phyloP scores from a whole-genome alignment of 2,113 vertebrate species.

The Hippocampus guttulatus region DNA sequence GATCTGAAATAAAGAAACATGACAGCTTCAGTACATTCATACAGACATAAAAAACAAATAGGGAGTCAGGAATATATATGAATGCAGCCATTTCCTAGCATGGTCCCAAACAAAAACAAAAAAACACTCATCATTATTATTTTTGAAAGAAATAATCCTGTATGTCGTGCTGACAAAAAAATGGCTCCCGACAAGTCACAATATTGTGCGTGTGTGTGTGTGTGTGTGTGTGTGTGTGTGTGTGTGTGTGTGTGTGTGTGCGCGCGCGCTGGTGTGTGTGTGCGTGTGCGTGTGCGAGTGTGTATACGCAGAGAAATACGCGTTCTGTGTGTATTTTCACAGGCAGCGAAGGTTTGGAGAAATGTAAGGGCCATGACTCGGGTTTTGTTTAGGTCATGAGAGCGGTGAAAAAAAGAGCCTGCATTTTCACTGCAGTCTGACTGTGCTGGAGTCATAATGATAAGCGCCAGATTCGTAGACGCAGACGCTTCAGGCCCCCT shows the following conservation, averaged over 20 bases:
- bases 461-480: constrained; percentile 5
- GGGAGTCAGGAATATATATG: not conserved
- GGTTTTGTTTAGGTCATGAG: too few species aligned
- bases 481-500: not conserved
- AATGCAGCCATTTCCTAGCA: not conserved
- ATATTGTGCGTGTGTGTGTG: too few species aligned
- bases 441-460: not conserved
- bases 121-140: not conserved
- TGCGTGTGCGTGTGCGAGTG: too few species aligned
- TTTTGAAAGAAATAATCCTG: not conserved
- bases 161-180: not conserved
- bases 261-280: too few species aligned
- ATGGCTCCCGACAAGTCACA: too few species aligned
- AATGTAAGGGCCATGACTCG: too few species aligned
- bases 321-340: too few species aligned
- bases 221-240: too few species aligned
- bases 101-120: not conserved
- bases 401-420: not conserved
- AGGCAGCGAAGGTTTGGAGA: too few species aligned
- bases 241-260: too few species aligned
- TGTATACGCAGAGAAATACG: too few species aligned
- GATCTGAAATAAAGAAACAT: not conserved
- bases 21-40: not conserved
- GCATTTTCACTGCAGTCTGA: not conserved
- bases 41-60: not conserved